phyloP scores from a whole-genome alignment of 1,140 invertebrate species.

The Drosophila seguyi region DNA sequence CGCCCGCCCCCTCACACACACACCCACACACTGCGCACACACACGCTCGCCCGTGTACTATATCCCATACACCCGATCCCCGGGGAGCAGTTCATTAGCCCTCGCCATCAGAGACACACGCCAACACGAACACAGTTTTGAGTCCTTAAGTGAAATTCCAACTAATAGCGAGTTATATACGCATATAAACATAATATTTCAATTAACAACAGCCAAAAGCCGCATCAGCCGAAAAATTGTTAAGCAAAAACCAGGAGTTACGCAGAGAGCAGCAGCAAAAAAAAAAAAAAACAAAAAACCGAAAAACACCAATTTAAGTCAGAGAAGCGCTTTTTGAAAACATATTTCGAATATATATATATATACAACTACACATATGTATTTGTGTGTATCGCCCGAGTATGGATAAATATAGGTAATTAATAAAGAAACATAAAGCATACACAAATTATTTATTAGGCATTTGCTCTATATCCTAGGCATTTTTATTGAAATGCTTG shows the following conservation, averaged over 20 bases:
- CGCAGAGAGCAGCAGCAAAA: constrained; percentile 1
- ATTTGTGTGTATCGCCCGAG: neutral
- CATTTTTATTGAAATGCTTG: constrained; percentile 81
- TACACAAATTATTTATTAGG: constrained; percentile 44
- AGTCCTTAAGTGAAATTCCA: constrained; percentile 57
- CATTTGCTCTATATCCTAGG: constrained; percentile 56
- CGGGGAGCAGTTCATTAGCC: constrained; percentile 15
- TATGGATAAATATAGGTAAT: constrained; percentile 39
- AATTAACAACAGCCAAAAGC: constrained; percentile 50
- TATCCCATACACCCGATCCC: constrained; percentile 25
- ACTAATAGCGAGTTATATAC: constrained; percentile 51
- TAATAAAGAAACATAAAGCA: constrained; percentile 7
- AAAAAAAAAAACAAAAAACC: neutral
- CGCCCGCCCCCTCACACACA: constrained; percentile 85
- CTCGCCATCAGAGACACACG: constrained; percentile 3
- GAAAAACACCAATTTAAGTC: constrained; percentile 65
- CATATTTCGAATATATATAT: constrained; percentile 18
- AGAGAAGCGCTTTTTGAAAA: constrained; percentile 51
- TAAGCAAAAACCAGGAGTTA: constrained; percentile 17
- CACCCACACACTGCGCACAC: constrained; percentile 12
- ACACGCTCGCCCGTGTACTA: constrained; percentile 20
- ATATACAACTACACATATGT: neutral
- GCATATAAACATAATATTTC: constrained; percentile 39
- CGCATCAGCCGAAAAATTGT: constrained; percentile 31
- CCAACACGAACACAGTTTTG: constrained; percentile 9